These are phyloP conservation scores for Dreissena rostriformis DNA, from an alignment of 1,140 invertebrate genomes.

Conservation along the genomic window DNA sequence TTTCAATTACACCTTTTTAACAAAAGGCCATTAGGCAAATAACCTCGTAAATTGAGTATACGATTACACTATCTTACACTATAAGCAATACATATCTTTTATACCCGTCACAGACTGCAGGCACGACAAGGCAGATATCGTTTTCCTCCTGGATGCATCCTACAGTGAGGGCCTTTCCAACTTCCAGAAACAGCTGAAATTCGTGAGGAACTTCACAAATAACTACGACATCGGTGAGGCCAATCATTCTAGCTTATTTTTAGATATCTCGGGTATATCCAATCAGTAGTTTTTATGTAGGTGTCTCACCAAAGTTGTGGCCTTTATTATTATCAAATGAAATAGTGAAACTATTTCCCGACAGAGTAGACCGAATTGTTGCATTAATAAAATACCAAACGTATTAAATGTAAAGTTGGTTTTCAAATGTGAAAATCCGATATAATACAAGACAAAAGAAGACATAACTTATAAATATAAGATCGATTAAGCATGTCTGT, in stretches of 20 bases:
- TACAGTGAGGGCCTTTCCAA: slow-evolving; percentile 59
- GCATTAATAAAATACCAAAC: too few relatives aligned
- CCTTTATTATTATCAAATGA: neutral
- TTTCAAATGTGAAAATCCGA: too few relatives aligned
- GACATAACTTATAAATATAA: too few relatives aligned
- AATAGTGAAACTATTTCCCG: neutral
- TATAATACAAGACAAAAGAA: too few relatives aligned
- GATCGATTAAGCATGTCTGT: too few relatives aligned
- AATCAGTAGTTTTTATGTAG: neutral
- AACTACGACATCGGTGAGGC: slow-evolving; percentile 25
- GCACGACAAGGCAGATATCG: slow-evolving; percentile 58
- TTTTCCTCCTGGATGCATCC: slow-evolving; percentile 65
- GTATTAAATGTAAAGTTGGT: too few relatives aligned
- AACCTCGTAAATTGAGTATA: too few relatives aligned
- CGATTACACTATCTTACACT: too few relatives aligned
- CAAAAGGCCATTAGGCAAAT: too few relatives aligned
- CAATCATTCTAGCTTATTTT: neutral
- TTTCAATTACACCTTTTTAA: too few relatives aligned
- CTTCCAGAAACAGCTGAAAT: slow-evolving; percentile 59
- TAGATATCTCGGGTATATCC: neutral
- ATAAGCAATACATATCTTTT: too few relatives aligned
- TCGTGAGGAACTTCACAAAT: slow-evolving; percentile 48
- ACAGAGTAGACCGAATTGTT: neutral
- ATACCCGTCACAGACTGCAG: slow-evolving; percentile 47
- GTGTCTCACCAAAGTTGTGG: neutral